These are phyloP conservation scores for Nephrotoma flavescens DNA, from an alignment of 2,888 invertebrate genomes.

Conservation along the genomic window DNA sequence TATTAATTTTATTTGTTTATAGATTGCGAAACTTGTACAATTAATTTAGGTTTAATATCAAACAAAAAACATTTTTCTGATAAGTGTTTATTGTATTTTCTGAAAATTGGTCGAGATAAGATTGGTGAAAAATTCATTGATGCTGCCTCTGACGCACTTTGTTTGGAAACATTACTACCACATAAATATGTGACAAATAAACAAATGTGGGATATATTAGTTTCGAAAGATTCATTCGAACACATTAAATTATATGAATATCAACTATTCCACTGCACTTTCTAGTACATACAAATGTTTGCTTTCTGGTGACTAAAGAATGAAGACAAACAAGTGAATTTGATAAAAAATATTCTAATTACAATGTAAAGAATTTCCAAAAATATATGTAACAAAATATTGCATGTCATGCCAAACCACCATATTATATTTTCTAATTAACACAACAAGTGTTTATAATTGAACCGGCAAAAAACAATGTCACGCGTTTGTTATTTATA, in stretches of 20 bases:
- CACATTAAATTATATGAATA: too few relatives aligned
- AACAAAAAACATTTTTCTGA: not conserved
- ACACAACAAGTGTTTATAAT: not conserved
- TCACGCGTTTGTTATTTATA: not conserved
- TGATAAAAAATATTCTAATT: not conserved
- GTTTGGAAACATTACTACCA: too few relatives aligned
- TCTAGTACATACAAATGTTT: too few relatives aligned
- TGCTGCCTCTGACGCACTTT: not conserved
- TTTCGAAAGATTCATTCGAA: too few relatives aligned
- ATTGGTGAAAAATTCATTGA: not conserved
- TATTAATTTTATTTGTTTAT: not conserved
- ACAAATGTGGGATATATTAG: too few relatives aligned
- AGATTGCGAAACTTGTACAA: not conserved
- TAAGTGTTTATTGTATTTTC: not conserved
- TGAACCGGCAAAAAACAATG: not conserved
- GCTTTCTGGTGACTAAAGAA: too few relatives aligned
- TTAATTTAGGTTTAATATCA: not conserved
- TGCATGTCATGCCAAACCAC: not conserved
- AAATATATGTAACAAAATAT: not conserved
- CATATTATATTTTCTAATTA: not conserved
- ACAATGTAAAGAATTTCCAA: not conserved
- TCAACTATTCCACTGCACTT: too few relatives aligned
- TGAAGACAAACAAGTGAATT: too few relatives aligned
- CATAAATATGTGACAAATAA: too few relatives aligned
- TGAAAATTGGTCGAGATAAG: not conserved